Percentiles rank a stretch among this genome's conserved stretches.
These are phyloP conservation scores for Aleiodes testaceus DNA, from an alignment of 2,888 invertebrate species.

Conservation along the genomic window DNA sequence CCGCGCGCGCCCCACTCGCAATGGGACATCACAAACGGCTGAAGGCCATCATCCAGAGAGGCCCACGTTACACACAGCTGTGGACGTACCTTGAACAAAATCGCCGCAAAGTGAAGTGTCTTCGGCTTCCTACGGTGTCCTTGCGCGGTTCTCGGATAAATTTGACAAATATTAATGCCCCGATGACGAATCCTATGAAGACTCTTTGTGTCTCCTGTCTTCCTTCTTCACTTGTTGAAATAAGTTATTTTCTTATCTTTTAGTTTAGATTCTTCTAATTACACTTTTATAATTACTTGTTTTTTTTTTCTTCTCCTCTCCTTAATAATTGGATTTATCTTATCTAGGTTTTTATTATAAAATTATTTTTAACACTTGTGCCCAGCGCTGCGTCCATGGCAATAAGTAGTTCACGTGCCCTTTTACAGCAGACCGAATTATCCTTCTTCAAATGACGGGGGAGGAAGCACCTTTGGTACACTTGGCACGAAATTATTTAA, in stretches of 20 bases:
- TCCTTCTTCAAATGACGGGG: conserved; percentile 25
- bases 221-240: conserved; percentile 30
- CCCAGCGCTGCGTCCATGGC: conserved; percentile 52
- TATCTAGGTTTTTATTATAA: conserved; percentile 19
- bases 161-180: conserved; percentile 36
- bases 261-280: conserved; percentile 13
- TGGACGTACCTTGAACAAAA: conserved; percentile 65
- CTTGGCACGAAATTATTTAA: conserved; percentile 17
- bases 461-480: conserved; percentile 2
- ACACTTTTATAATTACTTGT: conserved; percentile 23
- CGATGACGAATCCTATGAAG: conserved; percentile 27
- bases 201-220: conserved; percentile 33
- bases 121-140: conserved; percentile 61
- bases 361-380: conserved; percentile 40
- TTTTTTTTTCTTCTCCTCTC: conserved; percentile 18
- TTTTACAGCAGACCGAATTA: conserved; percentile 20
- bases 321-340: background rate
- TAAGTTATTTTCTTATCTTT: background rate
- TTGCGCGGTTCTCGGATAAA: conserved; percentile 48
- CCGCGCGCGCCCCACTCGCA: conserved; percentile 29
- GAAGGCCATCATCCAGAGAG: conserved; percentile 34
- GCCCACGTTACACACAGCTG: conserved; percentile 25
- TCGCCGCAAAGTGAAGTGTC: conserved; percentile 62
- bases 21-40: conserved; percentile 19
- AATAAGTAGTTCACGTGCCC: conserved; percentile 42